Conservation (phyloP, 2,888 invertebrate genomes). For the Lepidonotus clava region DNA sequence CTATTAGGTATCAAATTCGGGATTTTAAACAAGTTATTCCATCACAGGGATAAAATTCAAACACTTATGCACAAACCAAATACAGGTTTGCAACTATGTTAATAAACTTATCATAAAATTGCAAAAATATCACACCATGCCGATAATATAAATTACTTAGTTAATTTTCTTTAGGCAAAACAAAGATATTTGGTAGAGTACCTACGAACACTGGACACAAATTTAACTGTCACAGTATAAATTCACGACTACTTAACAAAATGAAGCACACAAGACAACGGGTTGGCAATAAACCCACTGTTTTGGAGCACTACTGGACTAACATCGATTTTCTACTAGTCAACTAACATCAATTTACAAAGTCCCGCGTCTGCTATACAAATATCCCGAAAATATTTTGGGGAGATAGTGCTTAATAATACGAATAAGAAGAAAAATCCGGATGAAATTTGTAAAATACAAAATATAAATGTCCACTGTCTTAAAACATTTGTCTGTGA, state of each 20-base stretch:
- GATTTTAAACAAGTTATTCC: not conserved
- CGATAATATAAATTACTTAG: not conserved
- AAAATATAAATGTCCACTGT: no score
- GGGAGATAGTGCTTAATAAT: no score
- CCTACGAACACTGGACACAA: not conserved
- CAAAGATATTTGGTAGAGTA: not conserved
- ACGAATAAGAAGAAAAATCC: not conserved
- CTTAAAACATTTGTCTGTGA: no score
- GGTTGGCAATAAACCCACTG: no score
- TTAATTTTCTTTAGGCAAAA: not conserved
- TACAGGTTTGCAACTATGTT: not conserved
- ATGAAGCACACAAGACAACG: not conserved
- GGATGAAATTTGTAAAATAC: not conserved
- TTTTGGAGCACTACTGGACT: no score
- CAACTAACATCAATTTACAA: no score
- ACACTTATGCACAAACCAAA: not conserved
- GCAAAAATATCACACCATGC: conserved; percentile 3
- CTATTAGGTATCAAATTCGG: not conserved
- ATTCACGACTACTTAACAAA: not conserved
- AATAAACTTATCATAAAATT: not conserved
- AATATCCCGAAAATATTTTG: no score
- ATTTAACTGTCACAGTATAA: not conserved
- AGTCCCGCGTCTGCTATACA: no score
- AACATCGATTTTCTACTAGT: no score
- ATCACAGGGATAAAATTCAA: not conserved